phyloP scores from a whole-genome alignment of 2,888 invertebrate species.

The Drosophila fulvimacula region DNA sequence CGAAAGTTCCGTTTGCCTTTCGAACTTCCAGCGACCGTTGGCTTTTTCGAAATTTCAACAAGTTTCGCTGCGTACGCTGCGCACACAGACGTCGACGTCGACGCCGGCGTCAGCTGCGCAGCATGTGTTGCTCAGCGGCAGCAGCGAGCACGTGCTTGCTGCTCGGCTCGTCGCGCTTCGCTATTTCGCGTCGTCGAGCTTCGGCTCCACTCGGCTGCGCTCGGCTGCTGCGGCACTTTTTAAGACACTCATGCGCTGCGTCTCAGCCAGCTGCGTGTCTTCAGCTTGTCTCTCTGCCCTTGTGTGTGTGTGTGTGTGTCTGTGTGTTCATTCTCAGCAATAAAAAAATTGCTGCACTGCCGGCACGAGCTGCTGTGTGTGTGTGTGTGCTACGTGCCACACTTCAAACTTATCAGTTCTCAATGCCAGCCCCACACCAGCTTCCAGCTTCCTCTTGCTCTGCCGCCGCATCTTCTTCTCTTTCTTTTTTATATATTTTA shows the following conservation, averaged over 20 bases:
- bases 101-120: constrained; percentile 16
- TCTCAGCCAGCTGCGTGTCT: constrained; percentile 32
- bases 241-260: constrained; percentile 44
- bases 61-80: constrained; percentile 44
- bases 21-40: constrained; percentile 64
- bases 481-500: constrained; percentile 22
- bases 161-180: background rate
- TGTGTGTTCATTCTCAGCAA: constrained; percentile 40
- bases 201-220: constrained; percentile 1
- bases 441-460: background rate
- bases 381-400: constrained; percentile 41
- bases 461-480: background rate
- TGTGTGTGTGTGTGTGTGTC: constrained; percentile 18
- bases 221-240: constrained; percentile 46
- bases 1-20: constrained; percentile 37
- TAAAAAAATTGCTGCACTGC: constrained; percentile 58
- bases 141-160: constrained; percentile 56
- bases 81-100: constrained; percentile 7
- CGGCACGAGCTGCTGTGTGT: constrained; percentile 36
- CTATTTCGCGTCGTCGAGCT: background rate
- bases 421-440: constrained; percentile 13
- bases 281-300: constrained; percentile 18
- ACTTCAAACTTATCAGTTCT: constrained; percentile 28
- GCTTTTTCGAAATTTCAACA: constrained; percentile 73
- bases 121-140: constrained; percentile 72